Conservation (phyloP, 2,797 vertebrate species). For the Phrynocephalus forsythii region DNA sequence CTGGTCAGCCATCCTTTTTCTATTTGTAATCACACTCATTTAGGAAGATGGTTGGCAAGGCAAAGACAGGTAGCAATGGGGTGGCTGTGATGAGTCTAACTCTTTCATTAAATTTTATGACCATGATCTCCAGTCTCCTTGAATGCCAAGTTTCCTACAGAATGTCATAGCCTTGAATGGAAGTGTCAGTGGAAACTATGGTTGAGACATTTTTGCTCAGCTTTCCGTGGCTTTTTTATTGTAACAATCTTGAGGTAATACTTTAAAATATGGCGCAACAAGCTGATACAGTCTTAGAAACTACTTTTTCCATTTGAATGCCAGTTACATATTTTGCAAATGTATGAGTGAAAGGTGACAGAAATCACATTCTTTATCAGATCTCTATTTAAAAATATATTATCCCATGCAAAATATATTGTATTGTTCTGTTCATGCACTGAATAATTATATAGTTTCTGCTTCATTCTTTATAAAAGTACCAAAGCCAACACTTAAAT, state of each 20-base stretch:
- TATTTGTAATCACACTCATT: slow-evolving; percentile 66
- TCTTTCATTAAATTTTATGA: slow-evolving; percentile 47
- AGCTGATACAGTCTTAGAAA: slow-evolving; percentile 38
- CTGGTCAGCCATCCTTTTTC: slow-evolving; percentile 56
- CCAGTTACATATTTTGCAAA: slow-evolving; percentile 16
- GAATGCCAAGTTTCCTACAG: slow-evolving; percentile 39
- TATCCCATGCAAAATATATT: not conserved
- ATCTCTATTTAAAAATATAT: not conserved
- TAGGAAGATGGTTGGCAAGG: slow-evolving; percentile 42
- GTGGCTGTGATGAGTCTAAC: not conserved
- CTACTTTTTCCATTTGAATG: slow-evolving; percentile 28
- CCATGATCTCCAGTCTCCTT: slow-evolving; percentile 49
- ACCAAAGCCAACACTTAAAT: not conserved
- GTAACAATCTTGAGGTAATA: slow-evolving; percentile 40
- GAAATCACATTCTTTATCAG: not conserved
- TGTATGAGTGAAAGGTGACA: not conserved
- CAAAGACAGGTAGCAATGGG: slow-evolving; percentile 54
- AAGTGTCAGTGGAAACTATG: slow-evolving; percentile 43
- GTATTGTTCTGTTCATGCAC: not conserved
- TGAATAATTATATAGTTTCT: slow-evolving; percentile 8
- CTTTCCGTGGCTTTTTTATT: slow-evolving; percentile 24
- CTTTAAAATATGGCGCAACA: slow-evolving; percentile 49
- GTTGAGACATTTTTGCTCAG: slow-evolving; percentile 27
- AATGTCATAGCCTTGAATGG: slow-evolving; percentile 27
- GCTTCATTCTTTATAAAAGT: not conserved